Conservation (phyloP, 2,888 invertebrate species). For the Calameuta filiformis region DNA sequence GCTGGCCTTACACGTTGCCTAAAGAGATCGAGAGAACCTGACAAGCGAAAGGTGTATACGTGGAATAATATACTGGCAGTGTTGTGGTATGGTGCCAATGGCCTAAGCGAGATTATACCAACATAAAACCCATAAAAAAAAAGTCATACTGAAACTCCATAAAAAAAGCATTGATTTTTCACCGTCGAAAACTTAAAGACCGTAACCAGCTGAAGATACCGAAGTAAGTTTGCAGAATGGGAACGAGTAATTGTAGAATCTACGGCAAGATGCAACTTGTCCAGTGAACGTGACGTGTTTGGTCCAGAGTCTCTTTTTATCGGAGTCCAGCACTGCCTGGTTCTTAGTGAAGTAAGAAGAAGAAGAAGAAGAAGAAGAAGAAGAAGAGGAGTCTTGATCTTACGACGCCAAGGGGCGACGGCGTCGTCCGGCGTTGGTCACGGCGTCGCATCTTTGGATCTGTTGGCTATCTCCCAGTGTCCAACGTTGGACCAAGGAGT, state of each 20-base stretch:
- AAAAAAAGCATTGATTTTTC: neutral
- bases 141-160: too few relatives aligned
- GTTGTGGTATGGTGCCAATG: constrained; percentile 1
- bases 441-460: constrained; percentile 14
- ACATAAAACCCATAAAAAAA: too few relatives aligned
- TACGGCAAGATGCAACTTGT: constrained; percentile 58
- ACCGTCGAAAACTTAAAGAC: neutral
- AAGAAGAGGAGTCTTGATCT: neutral
- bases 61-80: constrained; percentile 48
- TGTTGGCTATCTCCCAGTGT: neutral
- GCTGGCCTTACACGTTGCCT: constrained; percentile 35
- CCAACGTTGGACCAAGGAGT: neutral
- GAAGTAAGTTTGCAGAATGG: constrained; percentile 54
- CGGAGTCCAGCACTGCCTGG: too few relatives aligned
- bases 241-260: constrained; percentile 63
- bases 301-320: neutral
- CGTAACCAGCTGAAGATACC: constrained; percentile 5
- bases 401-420: constrained; percentile 8
- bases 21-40: constrained; percentile 41
- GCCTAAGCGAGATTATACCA: too few relatives aligned
- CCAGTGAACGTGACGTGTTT: constrained; percentile 53
- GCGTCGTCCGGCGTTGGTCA: constrained; percentile 6
- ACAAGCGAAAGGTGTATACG: constrained; percentile 44
- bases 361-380: constrained; percentile 12
- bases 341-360: neutral